Evolutionary conservation across 2,797 vertebrate species (phyloP), one percentile per base, ranked within the genome.

Genomic region (Malacoraja senta): DNA sequence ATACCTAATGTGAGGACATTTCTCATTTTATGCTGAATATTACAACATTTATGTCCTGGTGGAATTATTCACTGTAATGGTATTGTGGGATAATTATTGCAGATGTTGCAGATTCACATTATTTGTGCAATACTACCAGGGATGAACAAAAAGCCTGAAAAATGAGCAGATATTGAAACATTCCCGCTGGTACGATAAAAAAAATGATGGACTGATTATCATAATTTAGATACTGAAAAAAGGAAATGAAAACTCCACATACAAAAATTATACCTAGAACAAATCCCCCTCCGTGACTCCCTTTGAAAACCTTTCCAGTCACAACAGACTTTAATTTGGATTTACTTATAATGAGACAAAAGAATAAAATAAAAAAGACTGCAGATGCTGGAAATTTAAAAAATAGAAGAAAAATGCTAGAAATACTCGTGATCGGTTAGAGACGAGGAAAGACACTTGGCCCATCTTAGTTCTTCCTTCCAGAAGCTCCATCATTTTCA

Each of bases 51-150:
- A 15, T 19, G 58, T 53, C 44, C 38, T 53, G 19, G 38, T 26
- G 80, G 80, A 81, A 81, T 81, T 81, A 81, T 81, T 81, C 80
- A 53, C 38, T 81, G 38, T 53, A 81, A 81, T 81, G 44, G 44
- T 44, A 26, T 81, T 81, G 35, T 84, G 26, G 80, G 24, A 81
- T 81, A 26, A 86, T 61, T 19, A 32, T 84, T 86, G 83, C 58
- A 86, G 58, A 63, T 86, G 6, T 61, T n/a, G 26, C 58, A 86
- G 63, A 86, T 86, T 63, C 58, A 32, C 61, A 63, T 61, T 84
- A 61, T 63, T 84, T 58, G 24, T 84, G 24, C 26, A 61, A 61
- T 4, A 84, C 24, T 61, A 63, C 29, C 26, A 63, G 58, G 83
- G 26, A 86, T 63, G 83, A 63, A 86, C n/a, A 61, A 63, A 86